phyloP scores from a whole-genome alignment of 2,888 invertebrate genomes.

The Biston betularia region DNA sequence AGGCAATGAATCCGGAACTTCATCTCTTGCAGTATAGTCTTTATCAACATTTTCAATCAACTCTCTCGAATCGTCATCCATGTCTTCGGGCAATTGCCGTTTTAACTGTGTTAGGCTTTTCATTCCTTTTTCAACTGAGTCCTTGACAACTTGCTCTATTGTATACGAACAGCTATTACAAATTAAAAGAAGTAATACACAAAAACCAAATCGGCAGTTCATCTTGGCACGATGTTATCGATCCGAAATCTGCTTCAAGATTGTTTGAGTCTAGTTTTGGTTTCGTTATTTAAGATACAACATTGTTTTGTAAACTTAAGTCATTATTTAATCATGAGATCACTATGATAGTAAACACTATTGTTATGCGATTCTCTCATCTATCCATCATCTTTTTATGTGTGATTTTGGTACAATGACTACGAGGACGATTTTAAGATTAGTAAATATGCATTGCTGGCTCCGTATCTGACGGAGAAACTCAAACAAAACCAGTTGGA shows the following conservation, averaged over 20 bases:
- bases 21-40: background rate
- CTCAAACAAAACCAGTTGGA: too few relatives aligned
- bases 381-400: conserved; percentile 5
- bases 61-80: conserved; percentile 12
- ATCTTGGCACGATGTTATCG: conserved; percentile 9
- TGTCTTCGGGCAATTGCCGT: conserved; percentile 3
- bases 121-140: background rate
- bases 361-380: conserved; percentile 17
- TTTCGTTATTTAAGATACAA: conserved; percentile 24
- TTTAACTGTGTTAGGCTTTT: background rate
- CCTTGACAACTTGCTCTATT: background rate
- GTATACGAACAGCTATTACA: background rate
- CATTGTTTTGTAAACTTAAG: conserved; percentile 29
- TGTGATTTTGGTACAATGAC: conserved; percentile 2
- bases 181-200: background rate
- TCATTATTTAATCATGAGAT: conserved; percentile 25
- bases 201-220: conserved; percentile 9
- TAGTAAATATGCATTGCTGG: background rate
- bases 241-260: conserved; percentile 1
- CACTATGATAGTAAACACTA: conserved; percentile 33
- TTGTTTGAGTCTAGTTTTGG: conserved; percentile 11
- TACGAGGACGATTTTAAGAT: background rate
- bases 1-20: background rate
- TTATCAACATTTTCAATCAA: background rate
- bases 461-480: too few relatives aligned